A percentile compares a stretch with the other conserved stretches of the same genome.
Conservation (phyloP, 35 echinoderm and acorn worm genomes). For the Stichopus chloronotus region DNA sequence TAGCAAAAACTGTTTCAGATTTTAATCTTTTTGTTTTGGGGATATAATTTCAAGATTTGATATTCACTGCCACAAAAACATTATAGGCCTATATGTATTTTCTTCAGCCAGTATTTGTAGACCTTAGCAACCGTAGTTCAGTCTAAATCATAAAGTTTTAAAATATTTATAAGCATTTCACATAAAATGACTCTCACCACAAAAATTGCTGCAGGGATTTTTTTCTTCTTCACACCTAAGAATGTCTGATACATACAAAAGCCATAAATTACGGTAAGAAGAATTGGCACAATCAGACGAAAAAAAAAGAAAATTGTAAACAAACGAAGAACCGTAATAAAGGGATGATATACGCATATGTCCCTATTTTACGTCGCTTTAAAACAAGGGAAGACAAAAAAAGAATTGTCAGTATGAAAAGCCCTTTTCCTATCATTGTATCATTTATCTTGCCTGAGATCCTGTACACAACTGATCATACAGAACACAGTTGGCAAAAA, state of each 20-base stretch:
- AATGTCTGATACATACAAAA: neutral
- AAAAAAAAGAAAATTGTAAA: neutral
- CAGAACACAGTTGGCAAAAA: neutral
- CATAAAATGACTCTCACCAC: neutral
- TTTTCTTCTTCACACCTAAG: neutral
- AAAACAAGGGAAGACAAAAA: neutral
- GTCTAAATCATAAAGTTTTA: neutral
- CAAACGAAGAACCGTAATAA: neutral
- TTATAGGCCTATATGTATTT: no score
- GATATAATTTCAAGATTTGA: no score
- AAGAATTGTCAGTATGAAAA: neutral
- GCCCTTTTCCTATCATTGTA: neutral
- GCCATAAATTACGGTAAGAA: neutral
- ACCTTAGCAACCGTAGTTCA: neutral
- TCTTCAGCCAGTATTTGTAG: no score
- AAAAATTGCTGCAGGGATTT: neutral
- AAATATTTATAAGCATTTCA: constrained; percentile 2
- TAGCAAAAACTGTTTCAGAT: no score
- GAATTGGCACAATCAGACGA: neutral
- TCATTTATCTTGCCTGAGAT: constrained; percentile 1
- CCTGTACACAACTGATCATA: neutral
- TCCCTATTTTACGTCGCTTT: neutral
- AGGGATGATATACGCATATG: neutral
- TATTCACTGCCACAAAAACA: no score
- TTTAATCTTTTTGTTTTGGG: no score